These are phyloP conservation scores for Trematocara unimaculatum DNA, from an alignment of 2,113 vertebrate species.

Conservation along the genomic window DNA sequence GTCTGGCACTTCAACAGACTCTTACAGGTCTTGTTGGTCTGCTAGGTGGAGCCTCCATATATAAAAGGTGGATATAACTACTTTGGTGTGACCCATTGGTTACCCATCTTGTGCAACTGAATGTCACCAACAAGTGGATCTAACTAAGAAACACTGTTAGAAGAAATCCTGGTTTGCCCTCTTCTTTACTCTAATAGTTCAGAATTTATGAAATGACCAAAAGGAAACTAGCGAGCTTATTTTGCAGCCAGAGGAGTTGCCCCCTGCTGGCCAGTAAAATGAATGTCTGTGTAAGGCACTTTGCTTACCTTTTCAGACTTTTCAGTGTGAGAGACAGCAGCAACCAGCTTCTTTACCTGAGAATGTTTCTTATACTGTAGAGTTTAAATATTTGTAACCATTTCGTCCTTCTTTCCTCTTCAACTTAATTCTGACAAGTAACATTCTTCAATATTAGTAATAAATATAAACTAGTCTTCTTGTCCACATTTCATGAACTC, in stretches of 20 bases:
- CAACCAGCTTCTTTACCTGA: not conserved
- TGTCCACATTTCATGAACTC: not conserved
- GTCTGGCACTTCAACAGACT: not conserved
- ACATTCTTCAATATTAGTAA: not conserved
- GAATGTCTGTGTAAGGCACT: not conserved
- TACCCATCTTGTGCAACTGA: not conserved
- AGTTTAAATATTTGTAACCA: not conserved
- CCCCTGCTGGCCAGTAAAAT: not conserved
- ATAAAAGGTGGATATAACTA: not conserved
- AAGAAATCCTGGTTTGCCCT: rapidly evolving
- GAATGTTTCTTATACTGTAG: not conserved
- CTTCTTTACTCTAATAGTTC: not conserved
- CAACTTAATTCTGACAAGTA: not conserved
- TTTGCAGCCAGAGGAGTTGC: not conserved
- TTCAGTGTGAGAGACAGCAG: not conserved
- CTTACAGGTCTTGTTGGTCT: not conserved
- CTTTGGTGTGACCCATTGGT: not conserved
- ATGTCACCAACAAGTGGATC: not conserved
- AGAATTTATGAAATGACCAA: not conserved
- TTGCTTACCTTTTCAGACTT: too few species aligned
- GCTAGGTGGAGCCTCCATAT: not conserved
- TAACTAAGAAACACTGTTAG: not conserved
- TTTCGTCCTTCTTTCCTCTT: not conserved
- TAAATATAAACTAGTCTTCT: not conserved
- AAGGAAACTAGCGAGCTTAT: not conserved